Conservation (phyloP, 1,140 invertebrate genomes). For the Pogonomyrmex californicus region DNA sequence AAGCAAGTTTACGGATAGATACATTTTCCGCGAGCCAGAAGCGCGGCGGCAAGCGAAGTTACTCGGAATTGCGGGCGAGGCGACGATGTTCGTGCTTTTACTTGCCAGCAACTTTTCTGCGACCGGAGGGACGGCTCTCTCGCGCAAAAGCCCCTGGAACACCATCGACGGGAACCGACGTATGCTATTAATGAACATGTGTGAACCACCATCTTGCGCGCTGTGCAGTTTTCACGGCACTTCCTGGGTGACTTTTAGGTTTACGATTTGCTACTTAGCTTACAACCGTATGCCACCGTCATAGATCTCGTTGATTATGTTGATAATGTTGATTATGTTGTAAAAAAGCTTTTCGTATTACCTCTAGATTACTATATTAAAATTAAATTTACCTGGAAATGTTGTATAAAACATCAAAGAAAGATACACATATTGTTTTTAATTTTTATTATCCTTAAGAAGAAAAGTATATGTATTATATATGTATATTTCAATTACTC, state of each 20-base stretch:
- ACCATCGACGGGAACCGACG: conserved; percentile 63
- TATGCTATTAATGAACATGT: conserved; percentile 81
- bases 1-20: conserved; percentile 83
- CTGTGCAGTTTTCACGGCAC: conserved; percentile 29
- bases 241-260: conserved; percentile 32
- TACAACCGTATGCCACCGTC: background rate
- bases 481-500: background rate
- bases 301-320: background rate
- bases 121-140: conserved; percentile 73
- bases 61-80: conserved; percentile 78
- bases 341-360: background rate
- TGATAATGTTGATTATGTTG: background rate
- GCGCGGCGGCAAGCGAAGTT: conserved; percentile 79
- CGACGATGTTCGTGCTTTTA: conserved; percentile 73
- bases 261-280: conserved; percentile 27
- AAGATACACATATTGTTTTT: background rate
- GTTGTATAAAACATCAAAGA: background rate
- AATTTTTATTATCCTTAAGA: background rate
- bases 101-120: conserved; percentile 77
- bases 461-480: background rate
- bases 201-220: conserved; percentile 65
- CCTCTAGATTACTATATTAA: no score
- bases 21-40: conserved; percentile 79
- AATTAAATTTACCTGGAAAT: background rate
- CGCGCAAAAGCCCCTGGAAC: conserved; percentile 55